A percentile compares a stretch with the other conserved stretches of the same genome.
Evolutionary conservation across 2,888 invertebrate species (phyloP).

Genomic region (Bombylius major): DNA sequence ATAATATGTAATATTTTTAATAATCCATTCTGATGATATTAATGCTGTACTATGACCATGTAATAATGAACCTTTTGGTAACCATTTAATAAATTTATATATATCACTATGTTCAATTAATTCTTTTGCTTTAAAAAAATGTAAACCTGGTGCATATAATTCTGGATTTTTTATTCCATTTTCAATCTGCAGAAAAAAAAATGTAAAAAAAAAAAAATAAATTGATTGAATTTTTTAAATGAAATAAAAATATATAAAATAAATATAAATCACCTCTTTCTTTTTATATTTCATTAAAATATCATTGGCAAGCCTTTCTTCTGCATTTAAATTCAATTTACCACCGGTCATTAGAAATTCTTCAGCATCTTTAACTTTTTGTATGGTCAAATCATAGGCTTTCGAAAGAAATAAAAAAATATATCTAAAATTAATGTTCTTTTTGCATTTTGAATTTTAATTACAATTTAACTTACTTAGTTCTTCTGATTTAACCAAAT

Average conservation of each 20-base stretch:
- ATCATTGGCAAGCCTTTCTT: slow-evolving; percentile 24
- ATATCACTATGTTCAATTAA: slow-evolving; percentile 43
- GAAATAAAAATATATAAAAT: not conserved
- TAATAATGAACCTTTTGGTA: slow-evolving; percentile 46
- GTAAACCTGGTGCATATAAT: slow-evolving; percentile 40
- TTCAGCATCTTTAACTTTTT: slow-evolving; percentile 29
- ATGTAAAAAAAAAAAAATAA: not conserved
- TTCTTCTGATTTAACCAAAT: no score
- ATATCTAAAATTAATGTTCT: no score
- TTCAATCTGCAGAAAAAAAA: slow-evolving; percentile 2
- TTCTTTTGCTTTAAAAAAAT: slow-evolving; percentile 41
- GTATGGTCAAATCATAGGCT: slow-evolving; percentile 28
- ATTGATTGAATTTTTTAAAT: not conserved
- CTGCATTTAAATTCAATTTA: slow-evolving; percentile 18
- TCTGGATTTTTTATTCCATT: slow-evolving; percentile 16
- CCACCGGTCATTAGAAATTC: slow-evolving; percentile 29
- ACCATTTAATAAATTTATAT: slow-evolving; percentile 40
- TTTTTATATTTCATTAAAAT: slow-evolving; percentile 27
- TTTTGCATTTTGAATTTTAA: no score
- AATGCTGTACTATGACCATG: slow-evolving; percentile 43
- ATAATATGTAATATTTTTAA: slow-evolving; percentile 40
- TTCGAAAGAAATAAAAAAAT: no score
- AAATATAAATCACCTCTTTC: slow-evolving; percentile 19
- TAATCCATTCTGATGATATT: slow-evolving; percentile 40
- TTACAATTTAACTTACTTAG: no score